phyloP scores from a whole-genome alignment of 2,113 vertebrate genomes.

The Agapornis roseicollis region DNA sequence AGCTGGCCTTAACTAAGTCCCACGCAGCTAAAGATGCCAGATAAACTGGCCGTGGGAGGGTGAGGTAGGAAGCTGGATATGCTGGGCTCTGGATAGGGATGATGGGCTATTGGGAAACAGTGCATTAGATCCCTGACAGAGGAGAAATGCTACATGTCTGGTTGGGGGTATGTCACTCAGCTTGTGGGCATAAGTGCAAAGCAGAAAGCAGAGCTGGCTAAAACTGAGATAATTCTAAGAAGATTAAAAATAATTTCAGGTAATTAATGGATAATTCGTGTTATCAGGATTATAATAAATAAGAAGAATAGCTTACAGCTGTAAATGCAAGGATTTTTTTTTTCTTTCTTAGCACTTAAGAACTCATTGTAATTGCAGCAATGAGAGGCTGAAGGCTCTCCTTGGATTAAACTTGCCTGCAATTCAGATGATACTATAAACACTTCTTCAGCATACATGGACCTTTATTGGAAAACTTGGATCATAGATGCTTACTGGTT shows the following conservation, averaged over 20 bases:
- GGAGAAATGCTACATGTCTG: background rate
- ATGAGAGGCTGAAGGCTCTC: background rate
- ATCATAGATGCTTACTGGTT: background rate
- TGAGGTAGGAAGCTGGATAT: fast-evolving
- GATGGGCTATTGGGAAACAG: background rate
- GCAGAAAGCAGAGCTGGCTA: background rate
- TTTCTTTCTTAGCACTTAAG: background rate
- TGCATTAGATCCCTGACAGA: background rate
- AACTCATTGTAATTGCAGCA: background rate
- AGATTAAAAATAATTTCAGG: constrained; percentile 4
- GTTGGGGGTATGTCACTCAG: background rate
- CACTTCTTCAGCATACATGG: background rate
- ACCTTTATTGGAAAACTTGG: background rate
- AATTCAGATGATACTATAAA: background rate
- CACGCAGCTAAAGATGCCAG: background rate
- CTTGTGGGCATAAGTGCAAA: background rate
- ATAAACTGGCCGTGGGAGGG: background rate
- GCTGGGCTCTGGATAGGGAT: fast-evolving
- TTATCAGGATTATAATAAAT: constrained; percentile 14
- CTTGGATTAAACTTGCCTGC: background rate
- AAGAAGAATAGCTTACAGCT: background rate
- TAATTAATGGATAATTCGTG: constrained; percentile 22
- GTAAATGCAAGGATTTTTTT: background rate
- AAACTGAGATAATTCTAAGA: background rate
- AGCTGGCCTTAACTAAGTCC: background rate